These are phyloP conservation scores for Clepsis dumicolana DNA, from an alignment of 2,888 invertebrate species.

Conservation along the genomic window DNA sequence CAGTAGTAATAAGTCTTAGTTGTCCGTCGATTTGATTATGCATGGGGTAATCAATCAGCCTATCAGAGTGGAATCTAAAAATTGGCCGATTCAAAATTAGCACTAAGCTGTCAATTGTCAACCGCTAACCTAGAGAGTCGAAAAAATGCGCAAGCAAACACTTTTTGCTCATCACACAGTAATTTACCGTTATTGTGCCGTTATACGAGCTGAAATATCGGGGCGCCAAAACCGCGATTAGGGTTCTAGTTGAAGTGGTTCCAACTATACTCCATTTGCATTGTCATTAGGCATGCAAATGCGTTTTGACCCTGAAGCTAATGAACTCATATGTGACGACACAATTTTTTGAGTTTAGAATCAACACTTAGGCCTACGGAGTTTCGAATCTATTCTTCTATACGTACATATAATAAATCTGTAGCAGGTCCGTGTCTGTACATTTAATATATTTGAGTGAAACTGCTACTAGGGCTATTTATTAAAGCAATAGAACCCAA, in stretches of 20 bases:
- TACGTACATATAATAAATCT: too few relatives aligned
- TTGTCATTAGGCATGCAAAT: conserved; percentile 30
- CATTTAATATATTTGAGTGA: too few relatives aligned
- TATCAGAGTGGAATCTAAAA: background rate
- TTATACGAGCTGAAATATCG: background rate
- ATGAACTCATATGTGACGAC: conserved; percentile 18
- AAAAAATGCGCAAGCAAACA: too few relatives aligned
- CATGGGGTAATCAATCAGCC: background rate
- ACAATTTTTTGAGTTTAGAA: background rate
- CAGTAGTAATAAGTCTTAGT: too few relatives aligned
- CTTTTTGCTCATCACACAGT: too few relatives aligned
- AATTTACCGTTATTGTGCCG: too few relatives aligned
- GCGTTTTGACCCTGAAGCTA: conserved; percentile 19
- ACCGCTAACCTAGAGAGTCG: background rate
- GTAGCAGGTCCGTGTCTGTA: too few relatives aligned
- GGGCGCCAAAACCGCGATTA: conserved; percentile 14
- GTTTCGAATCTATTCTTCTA: too few relatives aligned
- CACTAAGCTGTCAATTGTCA: background rate
- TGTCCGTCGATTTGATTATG: too few relatives aligned
- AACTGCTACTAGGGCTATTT: too few relatives aligned
- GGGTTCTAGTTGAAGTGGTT: conserved; percentile 14
- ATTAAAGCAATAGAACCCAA: too few relatives aligned
- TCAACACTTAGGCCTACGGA: background rate
- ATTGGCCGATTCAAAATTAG: background rate
- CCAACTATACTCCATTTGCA: conserved; percentile 28